A percentile compares a stretch with the other conserved stretches of the same genome.
Conservation (phyloP, 2,797 vertebrate species). For the Anomalospiza imberbis region DNA sequence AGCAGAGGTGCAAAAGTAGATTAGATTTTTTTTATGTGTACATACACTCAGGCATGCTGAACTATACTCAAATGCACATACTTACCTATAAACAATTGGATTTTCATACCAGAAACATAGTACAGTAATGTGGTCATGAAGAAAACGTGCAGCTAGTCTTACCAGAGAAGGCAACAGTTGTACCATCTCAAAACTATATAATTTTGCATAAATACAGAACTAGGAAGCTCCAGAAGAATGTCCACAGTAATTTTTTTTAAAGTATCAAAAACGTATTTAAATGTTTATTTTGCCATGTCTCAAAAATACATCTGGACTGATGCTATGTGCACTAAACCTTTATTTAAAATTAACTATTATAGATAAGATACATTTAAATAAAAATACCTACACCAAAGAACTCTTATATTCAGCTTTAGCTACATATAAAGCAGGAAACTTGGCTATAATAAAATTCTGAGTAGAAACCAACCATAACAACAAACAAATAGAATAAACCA, state of each 20-base stretch:
- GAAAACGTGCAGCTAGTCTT: neutral
- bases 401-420: neutral
- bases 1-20: neutral
- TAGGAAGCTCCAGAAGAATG: neutral
- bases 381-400: neutral
- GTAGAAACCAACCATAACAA: neutral
- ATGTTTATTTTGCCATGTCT: neutral
- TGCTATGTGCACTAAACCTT: neutral
- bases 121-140: neutral
- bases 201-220: neutral
- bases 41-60: neutral
- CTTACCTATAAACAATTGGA: neutral
- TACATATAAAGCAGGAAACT: neutral
- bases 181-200: neutral
- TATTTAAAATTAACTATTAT: neutral
- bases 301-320: neutral
- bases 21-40: neutral
- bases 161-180: neutral
- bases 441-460: neutral
- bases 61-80: neutral
- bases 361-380: neutral
- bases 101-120: neutral
- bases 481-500: neutral
- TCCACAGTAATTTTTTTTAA: neutral
- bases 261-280: neutral